Evolutionary conservation across 2,113 vertebrate genomes (phyloP).

Genomic region (Hippocampus mohnikei): DNA sequence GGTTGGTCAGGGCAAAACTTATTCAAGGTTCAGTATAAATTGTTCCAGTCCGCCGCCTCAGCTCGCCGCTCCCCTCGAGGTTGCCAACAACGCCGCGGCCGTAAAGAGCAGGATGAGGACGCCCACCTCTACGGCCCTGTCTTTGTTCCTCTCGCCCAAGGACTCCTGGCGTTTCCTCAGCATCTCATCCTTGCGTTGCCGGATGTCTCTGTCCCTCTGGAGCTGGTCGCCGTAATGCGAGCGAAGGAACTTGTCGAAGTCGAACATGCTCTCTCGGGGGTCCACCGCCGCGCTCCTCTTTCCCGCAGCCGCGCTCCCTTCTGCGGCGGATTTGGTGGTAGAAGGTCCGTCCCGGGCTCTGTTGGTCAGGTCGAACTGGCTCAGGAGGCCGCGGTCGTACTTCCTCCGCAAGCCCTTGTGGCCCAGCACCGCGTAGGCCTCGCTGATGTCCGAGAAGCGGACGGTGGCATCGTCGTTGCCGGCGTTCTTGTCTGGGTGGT

Average conservation of each 20-base stretch:
- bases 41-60: not conserved
- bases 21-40: not conserved
- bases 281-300: not conserved
- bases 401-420: constrained; percentile 75
- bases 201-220: constrained; percentile 62
- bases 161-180: constrained; percentile 22
- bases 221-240: constrained; percentile 85
- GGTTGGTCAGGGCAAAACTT: too few species aligned
- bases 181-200: constrained; percentile 57
- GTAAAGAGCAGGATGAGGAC: constrained; percentile 18
- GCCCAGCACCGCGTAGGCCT: constrained; percentile 84
- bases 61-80: not conserved
- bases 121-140: constrained; percentile 21
- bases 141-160: not conserved
- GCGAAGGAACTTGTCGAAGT: constrained; percentile 85
- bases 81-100: not conserved
- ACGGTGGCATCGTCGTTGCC: constrained; percentile 73
- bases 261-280: constrained; percentile 39
- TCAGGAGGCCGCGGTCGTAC: constrained; percentile 81
- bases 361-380: constrained; percentile 62
- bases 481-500: constrained; percentile 84
- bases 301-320: not conserved
- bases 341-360: constrained; percentile 25
- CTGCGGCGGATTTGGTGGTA: not conserved
- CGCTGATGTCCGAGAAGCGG: constrained; percentile 79